Evolutionary conservation across 2,888 invertebrate genomes (phyloP), one percentile per base, ranked within the genome.

Genomic region (Didymodactylos carnosus): DNA sequence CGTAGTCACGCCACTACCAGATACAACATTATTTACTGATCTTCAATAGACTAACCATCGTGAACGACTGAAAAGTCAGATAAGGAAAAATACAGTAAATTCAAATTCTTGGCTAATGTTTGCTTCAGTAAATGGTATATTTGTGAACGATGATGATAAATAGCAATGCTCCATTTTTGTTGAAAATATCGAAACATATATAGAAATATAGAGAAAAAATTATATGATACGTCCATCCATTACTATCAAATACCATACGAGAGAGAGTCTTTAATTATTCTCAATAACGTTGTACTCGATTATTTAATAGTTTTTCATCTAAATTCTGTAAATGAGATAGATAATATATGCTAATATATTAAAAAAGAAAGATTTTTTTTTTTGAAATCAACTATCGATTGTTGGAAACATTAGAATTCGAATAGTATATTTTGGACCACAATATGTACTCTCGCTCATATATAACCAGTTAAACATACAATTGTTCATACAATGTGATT

Each of bases 291-390:
- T 83, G 80, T 71, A 87, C 83, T 46, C 91, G 79, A 78, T 89
- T 88, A 81, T 90, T 88, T 76, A 90, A 85, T 78, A 88, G 83
- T 29, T 86, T 86, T 78, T 90, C 89, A 80, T 91, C 90, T 77
- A 88, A 87, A 0, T 90, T 90, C 81, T 88, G 90, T 43, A 91
- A 80, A 76, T 86, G 84, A 0, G 86, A 82, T 23, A 89, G 78
- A 76, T 88, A 87, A 43, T 86, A 86, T 0, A 85, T 80, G 14
- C 87, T 85, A 77, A 89, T 1, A 83, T 80, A 87, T 87, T 71
- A 49, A 29, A 46, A 7, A n/a, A 23, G 19, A 13, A 23, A 27
- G 27, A 72, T 27, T 43, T 2, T 25, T 41, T n/a, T 23, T 23
- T n/a, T 8, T 7, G n/a, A n/a, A 16, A 3, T 5, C 3, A 73